Percentiles rank a stretch among this genome's conserved stretches.
phyloP scores from a whole-genome alignment of 2,113 vertebrate species.

The Gracilinanus agilis region DNA sequence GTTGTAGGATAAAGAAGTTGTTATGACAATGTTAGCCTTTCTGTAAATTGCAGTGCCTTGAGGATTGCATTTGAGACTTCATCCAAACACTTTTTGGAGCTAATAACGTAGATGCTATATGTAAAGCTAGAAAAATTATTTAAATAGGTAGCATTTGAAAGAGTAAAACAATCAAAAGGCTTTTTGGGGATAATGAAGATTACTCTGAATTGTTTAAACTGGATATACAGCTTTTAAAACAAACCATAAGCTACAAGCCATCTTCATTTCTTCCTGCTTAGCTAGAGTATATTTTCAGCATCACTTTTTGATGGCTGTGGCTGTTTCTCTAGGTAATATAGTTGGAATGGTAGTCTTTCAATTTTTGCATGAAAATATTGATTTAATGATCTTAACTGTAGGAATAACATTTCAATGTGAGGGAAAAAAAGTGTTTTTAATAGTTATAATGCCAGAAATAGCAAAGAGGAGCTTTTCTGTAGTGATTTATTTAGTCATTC shows the following conservation, averaged over 20 bases:
- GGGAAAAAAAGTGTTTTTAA: constrained; percentile 28
- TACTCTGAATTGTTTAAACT: constrained; percentile 78
- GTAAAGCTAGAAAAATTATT: constrained; percentile 74
- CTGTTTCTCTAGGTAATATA: constrained; percentile 55
- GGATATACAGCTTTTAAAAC: constrained; percentile 74
- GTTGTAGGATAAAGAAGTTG: constrained; percentile 72
- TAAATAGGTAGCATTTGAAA: constrained; percentile 78
- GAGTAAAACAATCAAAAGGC: constrained; percentile 81
- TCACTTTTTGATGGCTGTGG: constrained; percentile 66
- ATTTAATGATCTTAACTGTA: constrained; percentile 52
- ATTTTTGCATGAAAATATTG: constrained; percentile 58
- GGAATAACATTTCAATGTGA: constrained; percentile 9
- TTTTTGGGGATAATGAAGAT: constrained; percentile 79
- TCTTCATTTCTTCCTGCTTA: constrained; percentile 59
- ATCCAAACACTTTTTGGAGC: constrained; percentile 79
- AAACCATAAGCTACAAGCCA: constrained; percentile 36
- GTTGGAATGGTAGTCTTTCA: constrained; percentile 69
- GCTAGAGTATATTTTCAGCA: constrained; percentile 65
- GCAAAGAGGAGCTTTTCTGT: background rate
- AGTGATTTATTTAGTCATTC: background rate
- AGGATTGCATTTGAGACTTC: constrained; percentile 69
- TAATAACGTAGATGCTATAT: constrained; percentile 71
- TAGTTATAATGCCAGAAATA: constrained; percentile 46
- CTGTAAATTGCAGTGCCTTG: constrained; percentile 72
- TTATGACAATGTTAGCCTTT: constrained; percentile 78